Conservation (phyloP, 2,888 invertebrate genomes). For the Nomada hirtipes region DNA sequence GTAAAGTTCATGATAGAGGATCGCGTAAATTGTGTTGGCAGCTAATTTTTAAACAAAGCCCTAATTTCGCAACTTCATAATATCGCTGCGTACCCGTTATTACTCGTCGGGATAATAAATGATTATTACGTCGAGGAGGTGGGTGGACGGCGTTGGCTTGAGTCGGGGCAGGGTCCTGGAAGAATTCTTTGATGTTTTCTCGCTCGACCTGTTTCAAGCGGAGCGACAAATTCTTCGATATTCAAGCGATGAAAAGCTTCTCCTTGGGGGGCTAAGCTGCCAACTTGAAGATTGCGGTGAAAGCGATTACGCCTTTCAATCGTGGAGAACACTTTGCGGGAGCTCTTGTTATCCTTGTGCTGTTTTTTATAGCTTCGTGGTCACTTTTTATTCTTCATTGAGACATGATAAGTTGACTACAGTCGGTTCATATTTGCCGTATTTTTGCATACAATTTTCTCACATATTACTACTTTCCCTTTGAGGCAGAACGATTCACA, state of each 20-base stretch:
- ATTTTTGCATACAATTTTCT: too few relatives aligned
- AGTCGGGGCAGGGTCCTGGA: slow-evolving; percentile 57
- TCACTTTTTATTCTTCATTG: not conserved
- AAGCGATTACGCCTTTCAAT: slow-evolving; percentile 68
- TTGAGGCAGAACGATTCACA: not conserved
- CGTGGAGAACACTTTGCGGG: slow-evolving; percentile 17
- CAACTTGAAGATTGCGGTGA: slow-evolving; percentile 57
- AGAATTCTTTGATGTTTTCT: slow-evolving; percentile 82
- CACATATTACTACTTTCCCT: too few relatives aligned
- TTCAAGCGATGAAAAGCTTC: slow-evolving; percentile 83
- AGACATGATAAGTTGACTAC: too few relatives aligned
- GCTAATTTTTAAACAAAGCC: slow-evolving; percentile 84
- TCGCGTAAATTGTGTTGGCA: slow-evolving; percentile 45
- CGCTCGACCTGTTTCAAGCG: slow-evolving; percentile 78
- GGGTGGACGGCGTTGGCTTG: slow-evolving; percentile 35
- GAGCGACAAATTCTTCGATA: slow-evolving; percentile 84
- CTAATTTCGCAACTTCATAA: slow-evolving; percentile 80
- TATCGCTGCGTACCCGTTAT: slow-evolving; percentile 79
- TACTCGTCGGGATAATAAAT: slow-evolving; percentile 81
- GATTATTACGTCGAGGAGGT: slow-evolving; percentile 78
- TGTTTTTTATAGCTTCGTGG: not conserved
- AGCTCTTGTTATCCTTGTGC: slow-evolving; percentile 19
- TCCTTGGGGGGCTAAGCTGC: slow-evolving; percentile 52
- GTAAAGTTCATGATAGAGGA: slow-evolving; percentile 62
- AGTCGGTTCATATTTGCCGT: not conserved